A percentile compares a stretch with the other conserved stretches of the same genome.
These are phyloP conservation scores for Enhydra lutris DNA, from an alignment of 2,113 vertebrate species.

Conservation along the genomic window DNA sequence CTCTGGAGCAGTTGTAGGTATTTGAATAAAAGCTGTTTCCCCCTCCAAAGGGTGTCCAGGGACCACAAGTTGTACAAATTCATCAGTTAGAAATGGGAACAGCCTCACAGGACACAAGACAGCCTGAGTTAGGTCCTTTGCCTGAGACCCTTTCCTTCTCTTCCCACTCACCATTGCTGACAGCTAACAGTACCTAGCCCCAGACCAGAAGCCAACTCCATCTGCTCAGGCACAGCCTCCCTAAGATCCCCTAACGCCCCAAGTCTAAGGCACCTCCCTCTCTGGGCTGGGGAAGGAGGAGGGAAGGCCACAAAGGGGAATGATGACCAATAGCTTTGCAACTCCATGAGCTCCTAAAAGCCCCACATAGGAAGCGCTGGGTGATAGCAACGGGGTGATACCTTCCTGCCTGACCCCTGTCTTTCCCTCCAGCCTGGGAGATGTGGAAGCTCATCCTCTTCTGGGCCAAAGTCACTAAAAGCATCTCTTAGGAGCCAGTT, in stretches of 20 bases:
- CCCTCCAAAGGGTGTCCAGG: neutral
- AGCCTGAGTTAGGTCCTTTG: neutral
- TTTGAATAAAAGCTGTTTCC: neutral
- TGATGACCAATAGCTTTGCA: neutral
- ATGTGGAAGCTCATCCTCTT: neutral
- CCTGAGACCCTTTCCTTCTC: neutral
- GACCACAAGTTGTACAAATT: neutral
- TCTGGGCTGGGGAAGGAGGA: neutral
- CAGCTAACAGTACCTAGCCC: neutral
- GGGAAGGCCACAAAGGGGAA: neutral
- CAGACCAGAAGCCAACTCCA: neutral
- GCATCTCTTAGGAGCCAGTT: neutral
- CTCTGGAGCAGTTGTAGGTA: neutral
- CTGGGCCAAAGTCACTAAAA: neutral
- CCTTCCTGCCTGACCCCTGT: neutral
- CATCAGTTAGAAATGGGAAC: neutral
- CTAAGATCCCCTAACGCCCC: neutral
- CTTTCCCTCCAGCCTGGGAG: neutral
- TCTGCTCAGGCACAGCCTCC: neutral
- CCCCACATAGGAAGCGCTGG: neutral
- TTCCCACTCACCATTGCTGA: neutral
- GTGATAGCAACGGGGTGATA: neutral
- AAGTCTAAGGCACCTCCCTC: neutral
- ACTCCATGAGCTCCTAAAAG: neutral
- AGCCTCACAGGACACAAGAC: neutral